phyloP scores from a whole-genome alignment of 2,888 invertebrate species.

The Octonoba sinensis region DNA sequence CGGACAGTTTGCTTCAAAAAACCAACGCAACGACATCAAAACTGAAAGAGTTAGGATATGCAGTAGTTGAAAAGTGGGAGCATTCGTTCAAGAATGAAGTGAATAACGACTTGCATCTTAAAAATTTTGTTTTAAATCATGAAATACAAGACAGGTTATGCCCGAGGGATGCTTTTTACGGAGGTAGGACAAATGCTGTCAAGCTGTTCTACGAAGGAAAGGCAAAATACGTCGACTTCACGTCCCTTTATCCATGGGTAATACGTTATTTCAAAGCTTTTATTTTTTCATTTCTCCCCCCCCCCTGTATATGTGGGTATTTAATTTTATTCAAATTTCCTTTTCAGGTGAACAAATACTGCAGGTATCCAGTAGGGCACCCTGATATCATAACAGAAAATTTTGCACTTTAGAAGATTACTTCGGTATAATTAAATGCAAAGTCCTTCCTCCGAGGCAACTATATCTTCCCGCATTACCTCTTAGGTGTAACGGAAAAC shows the following conservation, averaged over 20 bases:
- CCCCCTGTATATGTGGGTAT: too few species aligned
- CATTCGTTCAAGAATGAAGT: constrained; percentile 33
- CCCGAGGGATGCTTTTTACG: too few species aligned
- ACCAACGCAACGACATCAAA: not conserved
- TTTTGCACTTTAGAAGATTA: constrained; percentile 52
- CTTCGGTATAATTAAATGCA: constrained; percentile 68
- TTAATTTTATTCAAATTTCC: too few species aligned
- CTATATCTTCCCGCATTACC: constrained; percentile 69
- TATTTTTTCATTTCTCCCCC: too few species aligned
- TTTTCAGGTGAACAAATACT: not conserved
- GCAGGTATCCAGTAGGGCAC: not conserved
- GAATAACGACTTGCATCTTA: not conserved
- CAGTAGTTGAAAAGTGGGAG: too few species aligned
- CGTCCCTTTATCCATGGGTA: not conserved
- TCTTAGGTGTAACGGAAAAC: constrained; percentile 66
- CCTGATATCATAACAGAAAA: constrained; percentile 61
- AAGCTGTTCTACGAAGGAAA: too few species aligned
- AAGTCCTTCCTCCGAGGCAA: constrained; percentile 65
- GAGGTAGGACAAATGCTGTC: too few species aligned
- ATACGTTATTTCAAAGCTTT: not conserved
- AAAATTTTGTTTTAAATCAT: not conserved
- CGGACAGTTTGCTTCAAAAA: not conserved
- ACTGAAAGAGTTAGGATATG: constrained; percentile 39
- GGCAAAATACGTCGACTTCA: not conserved
- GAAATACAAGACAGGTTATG: too few species aligned